Evolutionary conservation across 2,888 invertebrate genomes (phyloP), one percentile per base, ranked within the genome.

Genomic region (Leptinotarsa tumamoca): DNA sequence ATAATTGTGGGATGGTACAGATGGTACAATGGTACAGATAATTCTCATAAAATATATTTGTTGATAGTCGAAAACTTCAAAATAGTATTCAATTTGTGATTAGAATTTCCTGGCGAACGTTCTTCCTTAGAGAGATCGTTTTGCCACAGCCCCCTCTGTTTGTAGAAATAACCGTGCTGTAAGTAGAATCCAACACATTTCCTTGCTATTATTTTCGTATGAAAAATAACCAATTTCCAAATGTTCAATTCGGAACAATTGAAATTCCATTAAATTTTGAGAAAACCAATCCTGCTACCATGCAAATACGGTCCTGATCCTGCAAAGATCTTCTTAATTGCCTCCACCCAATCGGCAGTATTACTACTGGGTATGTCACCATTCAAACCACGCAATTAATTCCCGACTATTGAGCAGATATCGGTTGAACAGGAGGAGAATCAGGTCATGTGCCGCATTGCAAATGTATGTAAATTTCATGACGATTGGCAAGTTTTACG

Each of bases 401-500:
- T 50, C 61, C 61, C 43, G 68, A 54, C 69, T 70, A 49, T 58
- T 49, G 21, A 70, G 58, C 70, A 70, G 63, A 63, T 33, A 63
- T 63, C 33, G 17, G 63, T 23, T 17, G 17, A 63, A 33, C 43
- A n/a, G 18, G 63, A 58, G 18, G 18, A n/a, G 13, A 51, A 72
- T 72, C 67, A 56, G 33, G 51, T 56, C 67, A 43, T 54, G 67
- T 33, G 21, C 52, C 18, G 50, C 56, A 67, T 67, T 67, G 72
- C 52, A 67, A 56, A 72, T 67, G 18, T 67, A 66, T 72, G 72
- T 27, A 72, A 71, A 66, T 66, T 71, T 71, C 54, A 66, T 43
- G 21, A 50, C 50, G 51, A 66, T 63, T 63, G 27, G 49, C 49
- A 43, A 23, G 70, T 58, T 70, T 58, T 49, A 43, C 49, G 58